phyloP scores from a whole-genome alignment of 2,888 invertebrate genomes.

The Apodemia hepburni region DNA sequence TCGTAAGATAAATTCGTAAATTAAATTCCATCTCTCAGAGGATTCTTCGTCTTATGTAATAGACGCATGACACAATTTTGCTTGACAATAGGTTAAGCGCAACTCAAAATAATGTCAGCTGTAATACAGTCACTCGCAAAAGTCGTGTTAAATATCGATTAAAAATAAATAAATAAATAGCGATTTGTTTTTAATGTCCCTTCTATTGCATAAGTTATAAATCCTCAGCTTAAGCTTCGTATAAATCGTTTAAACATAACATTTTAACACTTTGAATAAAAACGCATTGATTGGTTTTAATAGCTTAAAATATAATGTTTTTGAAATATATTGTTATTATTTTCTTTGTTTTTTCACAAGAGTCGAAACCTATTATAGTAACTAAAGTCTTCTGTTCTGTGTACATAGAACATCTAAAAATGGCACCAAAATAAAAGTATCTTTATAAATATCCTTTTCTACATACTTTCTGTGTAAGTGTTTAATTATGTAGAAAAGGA shows the following conservation, averaged over 20 bases:
- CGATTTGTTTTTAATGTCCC: background rate
- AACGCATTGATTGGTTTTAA: too few species aligned
- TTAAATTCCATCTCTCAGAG: slow-evolving; percentile 45
- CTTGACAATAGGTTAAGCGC: slow-evolving; percentile 12
- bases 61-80: slow-evolving; percentile 2
- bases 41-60: background rate
- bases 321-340: too few species aligned
- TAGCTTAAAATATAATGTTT: too few species aligned
- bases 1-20: slow-evolving; percentile 74
- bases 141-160: background rate
- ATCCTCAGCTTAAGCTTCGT: background rate
- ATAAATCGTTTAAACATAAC: background rate
- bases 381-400: too few species aligned
- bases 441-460: too few species aligned
- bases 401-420: too few species aligned
- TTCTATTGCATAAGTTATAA: background rate
- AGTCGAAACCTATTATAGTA: too few species aligned
- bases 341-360: too few species aligned
- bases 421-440: too few species aligned
- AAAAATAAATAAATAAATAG: slow-evolving; percentile 31
- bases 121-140: slow-evolving; percentile 10
- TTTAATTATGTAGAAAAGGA: too few species aligned
- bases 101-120: slow-evolving; percentile 13
- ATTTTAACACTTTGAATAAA: too few species aligned
- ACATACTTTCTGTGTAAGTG: too few species aligned